Evolutionary conservation across 2,888 invertebrate species (phyloP).

Genomic region (Tholera decimalis): DNA sequence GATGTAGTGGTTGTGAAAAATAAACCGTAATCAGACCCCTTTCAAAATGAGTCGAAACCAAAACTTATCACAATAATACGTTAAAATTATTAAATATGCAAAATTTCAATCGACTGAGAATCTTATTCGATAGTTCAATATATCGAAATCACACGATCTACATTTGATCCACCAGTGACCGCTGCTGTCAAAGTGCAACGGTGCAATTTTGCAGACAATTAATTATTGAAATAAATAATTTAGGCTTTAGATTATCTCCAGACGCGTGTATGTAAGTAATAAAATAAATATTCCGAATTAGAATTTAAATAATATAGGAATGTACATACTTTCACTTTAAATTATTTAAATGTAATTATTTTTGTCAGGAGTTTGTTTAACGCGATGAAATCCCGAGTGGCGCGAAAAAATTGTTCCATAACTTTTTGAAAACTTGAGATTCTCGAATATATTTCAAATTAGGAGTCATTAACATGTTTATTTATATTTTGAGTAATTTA

Average conservation of each 20-base stretch:
- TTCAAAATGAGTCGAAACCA: background rate
- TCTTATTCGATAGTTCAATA: conserved; percentile 26
- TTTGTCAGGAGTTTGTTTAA: background rate
- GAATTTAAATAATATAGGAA: background rate
- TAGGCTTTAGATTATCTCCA: background rate
- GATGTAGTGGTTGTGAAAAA: background rate
- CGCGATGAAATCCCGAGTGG: no score
- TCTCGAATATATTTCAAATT: background rate
- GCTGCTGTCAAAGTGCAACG: conserved; percentile 7
- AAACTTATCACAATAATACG: no score
- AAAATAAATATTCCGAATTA: background rate
- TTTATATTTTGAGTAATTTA: background rate
- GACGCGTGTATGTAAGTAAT: conserved; percentile 16
- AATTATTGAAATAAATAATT: conserved; percentile 14
- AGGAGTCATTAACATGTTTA: background rate
- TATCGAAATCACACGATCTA: conserved; percentile 1
- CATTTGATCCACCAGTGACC: conserved; percentile 6
- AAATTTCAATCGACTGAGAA: background rate
- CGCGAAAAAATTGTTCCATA: background rate
- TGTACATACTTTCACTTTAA: no score
- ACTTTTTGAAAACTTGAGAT: background rate
- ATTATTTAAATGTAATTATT: background rate
- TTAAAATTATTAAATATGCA: background rate
- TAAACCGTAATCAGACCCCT: background rate
- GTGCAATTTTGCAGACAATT: background rate